Evolutionary conservation across 2,888 invertebrate species (phyloP).

Genomic region (Drosophila lacicola): DNA sequence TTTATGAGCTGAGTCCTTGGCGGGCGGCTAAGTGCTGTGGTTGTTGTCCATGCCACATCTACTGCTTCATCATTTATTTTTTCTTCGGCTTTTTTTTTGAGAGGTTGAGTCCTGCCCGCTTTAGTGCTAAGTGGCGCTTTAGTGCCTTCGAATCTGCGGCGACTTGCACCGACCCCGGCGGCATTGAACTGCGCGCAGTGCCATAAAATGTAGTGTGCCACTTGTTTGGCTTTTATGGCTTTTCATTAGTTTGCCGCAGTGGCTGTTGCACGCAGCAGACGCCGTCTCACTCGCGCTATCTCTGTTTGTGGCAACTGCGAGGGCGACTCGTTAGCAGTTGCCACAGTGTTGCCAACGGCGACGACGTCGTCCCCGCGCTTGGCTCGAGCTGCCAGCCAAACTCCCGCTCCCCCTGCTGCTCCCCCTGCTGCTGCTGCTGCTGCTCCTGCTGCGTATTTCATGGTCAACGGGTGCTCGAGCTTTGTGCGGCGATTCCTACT

Average conservation of each 20-base stretch:
- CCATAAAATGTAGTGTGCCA: conserved; percentile 69
- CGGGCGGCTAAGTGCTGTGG: not conserved
- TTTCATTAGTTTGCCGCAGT: conserved; percentile 67
- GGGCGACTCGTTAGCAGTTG: conserved; percentile 28
- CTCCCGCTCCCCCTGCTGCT: not conserved
- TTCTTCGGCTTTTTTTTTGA: conserved; percentile 2
- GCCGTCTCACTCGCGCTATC: not conserved
- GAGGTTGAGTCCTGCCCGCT: conserved; percentile 52
- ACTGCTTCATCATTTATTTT: not conserved
- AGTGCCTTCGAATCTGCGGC: conserved; percentile 75
- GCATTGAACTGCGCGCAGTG: conserved; percentile 41
- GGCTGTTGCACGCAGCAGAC: conserved; percentile 45
- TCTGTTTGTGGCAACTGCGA: conserved; percentile 32
- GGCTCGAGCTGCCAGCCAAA: conserved; percentile 17
- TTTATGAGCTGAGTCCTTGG: conserved; percentile 41
- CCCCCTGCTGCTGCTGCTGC: not conserved
- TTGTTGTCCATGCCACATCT: not conserved
- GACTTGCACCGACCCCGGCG: conserved; percentile 30
- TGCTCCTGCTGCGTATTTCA: conserved; percentile 36
- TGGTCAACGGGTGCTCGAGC: conserved; percentile 57
- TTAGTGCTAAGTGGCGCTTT: conserved; percentile 78
- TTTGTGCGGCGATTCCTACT: conserved; percentile 16
- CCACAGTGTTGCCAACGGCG: conserved; percentile 29
- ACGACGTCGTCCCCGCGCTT: not conserved
- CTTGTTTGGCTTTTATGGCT: conserved; percentile 76